A percentile compares a stretch with the other conserved stretches of the same genome.
These are phyloP conservation scores for Craterocephalus amniculus DNA, from an alignment of 2,797 vertebrate genomes.

Conservation along the genomic window DNA sequence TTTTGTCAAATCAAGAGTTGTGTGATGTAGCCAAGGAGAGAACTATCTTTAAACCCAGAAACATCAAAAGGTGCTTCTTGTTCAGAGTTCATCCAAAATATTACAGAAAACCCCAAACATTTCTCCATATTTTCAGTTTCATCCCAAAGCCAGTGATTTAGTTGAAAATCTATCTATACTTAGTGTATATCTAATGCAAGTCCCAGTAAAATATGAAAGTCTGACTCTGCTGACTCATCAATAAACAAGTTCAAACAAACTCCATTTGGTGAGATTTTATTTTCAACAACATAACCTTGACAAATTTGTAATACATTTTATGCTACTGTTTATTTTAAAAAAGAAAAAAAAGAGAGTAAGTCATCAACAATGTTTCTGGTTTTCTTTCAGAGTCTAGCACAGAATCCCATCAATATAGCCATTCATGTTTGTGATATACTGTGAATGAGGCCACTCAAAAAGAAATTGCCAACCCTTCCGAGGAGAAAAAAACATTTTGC, in stretches of 20 bases:
- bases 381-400: conserved; percentile 84
- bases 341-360: conserved; percentile 76
- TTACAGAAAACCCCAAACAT: neutral
- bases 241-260: conserved; percentile 11
- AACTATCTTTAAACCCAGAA: conserved; percentile 17
- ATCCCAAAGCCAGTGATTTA: neutral
- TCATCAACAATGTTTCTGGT: conserved; percentile 82
- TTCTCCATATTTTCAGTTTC: too few species aligned
- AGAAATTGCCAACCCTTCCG: conserved; percentile 29
- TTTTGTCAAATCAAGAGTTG: conserved; percentile 11
- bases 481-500: conserved; percentile 31
- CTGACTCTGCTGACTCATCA: neutral
- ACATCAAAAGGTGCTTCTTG: neutral
- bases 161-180: neutral
- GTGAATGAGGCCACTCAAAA: conserved; percentile 86
- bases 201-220: neutral
- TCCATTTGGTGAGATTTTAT: conserved; percentile 85
- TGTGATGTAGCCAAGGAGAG: conserved; percentile 41
- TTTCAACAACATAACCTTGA: conserved; percentile 85
- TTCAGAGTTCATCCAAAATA: neutral
- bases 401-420: conserved; percentile 87
- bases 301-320: conserved; percentile 88
- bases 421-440: conserved; percentile 86
- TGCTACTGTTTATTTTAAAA: conserved; percentile 85
- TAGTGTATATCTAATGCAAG: neutral